phyloP scores from a whole-genome alignment of 2,797 vertebrate genomes.

The Urophycis tenuis region DNA sequence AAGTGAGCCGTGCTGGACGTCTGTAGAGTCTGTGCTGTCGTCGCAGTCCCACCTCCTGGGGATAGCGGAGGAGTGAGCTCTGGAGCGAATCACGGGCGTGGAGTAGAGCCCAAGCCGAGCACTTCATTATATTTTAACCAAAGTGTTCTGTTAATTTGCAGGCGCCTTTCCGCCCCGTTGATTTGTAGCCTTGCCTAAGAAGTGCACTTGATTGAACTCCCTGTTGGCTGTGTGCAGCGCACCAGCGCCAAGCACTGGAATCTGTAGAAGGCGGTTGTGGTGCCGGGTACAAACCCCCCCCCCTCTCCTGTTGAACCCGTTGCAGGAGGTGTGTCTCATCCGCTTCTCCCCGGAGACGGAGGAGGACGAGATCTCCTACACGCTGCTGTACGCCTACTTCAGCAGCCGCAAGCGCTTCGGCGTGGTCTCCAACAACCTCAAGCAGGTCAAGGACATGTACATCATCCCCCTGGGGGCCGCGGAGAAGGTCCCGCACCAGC shows the following conservation, averaged over 20 bases:
- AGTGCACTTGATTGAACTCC: too few relatives aligned
- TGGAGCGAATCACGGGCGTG: neutral
- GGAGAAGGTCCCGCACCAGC: constrained; percentile 97
- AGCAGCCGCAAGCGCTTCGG: constrained; percentile 96
- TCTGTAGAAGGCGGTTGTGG: neutral
- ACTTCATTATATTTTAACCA: too few relatives aligned
- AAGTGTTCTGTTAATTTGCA: neutral
- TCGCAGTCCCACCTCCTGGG: neutral
- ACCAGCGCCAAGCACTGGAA: neutral
- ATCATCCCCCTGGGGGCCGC: constrained; percentile 89
- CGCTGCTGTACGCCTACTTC: constrained; percentile 93
- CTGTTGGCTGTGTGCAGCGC: neutral
- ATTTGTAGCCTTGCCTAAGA: neutral
- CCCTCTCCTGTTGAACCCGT: constrained; percentile 29
- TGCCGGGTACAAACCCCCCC: neutral
- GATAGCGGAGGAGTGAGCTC: neutral
- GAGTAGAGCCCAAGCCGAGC: too few relatives aligned
- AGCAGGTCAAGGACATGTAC: constrained; percentile 99
- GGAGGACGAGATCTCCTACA: constrained; percentile 97
- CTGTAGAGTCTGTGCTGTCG: neutral
- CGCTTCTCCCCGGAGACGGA: constrained; percentile 94
- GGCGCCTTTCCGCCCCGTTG: neutral
- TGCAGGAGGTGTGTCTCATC: constrained; percentile 93
- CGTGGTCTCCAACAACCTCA: constrained; percentile 95
- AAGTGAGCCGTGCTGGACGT: constrained; percentile 34